A percentile compares a stretch with the other conserved stretches of the same genome.
Conservation (phyloP, 2,888 invertebrate species). For the Biston betularia region DNA sequence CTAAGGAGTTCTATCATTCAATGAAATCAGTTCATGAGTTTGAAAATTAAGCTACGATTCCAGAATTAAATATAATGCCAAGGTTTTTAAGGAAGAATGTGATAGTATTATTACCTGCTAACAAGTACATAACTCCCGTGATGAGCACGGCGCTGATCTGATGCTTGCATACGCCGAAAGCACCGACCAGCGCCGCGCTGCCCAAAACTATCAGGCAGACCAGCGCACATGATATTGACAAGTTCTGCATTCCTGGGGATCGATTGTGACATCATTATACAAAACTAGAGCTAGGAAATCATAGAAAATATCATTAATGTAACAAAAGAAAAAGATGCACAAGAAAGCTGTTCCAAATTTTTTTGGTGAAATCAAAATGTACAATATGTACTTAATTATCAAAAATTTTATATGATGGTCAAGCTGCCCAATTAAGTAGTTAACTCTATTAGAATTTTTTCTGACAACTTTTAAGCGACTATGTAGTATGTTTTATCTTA, state of each 20-base stretch:
- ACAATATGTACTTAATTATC: background rate
- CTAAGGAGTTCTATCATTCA: background rate
- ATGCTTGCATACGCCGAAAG: constrained; percentile 95
- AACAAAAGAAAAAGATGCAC: background rate
- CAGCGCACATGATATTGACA: constrained; percentile 97
- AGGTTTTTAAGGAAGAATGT: no score
- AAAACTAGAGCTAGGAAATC: background rate
- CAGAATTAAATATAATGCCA: no score
- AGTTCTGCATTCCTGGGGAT: constrained; percentile 96
- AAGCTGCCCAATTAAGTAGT: background rate
- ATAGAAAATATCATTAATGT: background rate
- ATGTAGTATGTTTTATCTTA: background rate
- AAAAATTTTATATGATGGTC: background rate
- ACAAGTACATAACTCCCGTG: constrained; percentile 96
- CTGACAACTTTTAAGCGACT: background rate
- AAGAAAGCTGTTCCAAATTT: no score
- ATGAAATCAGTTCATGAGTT: background rate
- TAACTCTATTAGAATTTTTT: background rate
- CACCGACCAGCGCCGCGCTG: constrained; percentile 94
- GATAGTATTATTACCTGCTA: constrained; percentile 90
- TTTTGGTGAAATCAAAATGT: no score
- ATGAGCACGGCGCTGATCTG: constrained; percentile 97
- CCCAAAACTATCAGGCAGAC: constrained; percentile 96
- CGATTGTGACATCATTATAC: background rate
- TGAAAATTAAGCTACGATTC: no score